These are phyloP conservation scores for Semaprochilodus insignis DNA, from an alignment of 2,797 vertebrate species.

Conservation along the genomic window DNA sequence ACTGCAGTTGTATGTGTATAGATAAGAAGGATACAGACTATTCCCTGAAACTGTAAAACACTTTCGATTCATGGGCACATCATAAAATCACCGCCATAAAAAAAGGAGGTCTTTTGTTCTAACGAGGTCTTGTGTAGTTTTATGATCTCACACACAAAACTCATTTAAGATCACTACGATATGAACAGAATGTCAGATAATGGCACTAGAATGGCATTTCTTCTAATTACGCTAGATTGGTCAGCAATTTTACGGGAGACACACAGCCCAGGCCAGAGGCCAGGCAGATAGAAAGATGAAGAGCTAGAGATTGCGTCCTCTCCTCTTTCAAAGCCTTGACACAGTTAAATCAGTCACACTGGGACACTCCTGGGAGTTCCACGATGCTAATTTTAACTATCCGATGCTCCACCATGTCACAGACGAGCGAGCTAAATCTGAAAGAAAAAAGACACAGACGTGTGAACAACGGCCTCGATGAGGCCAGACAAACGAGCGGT, in stretches of 20 bases:
- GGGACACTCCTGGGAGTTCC: slow-evolving; percentile 34
- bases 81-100: not conserved
- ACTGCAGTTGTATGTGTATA: not conserved
- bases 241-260: not conserved
- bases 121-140: not conserved
- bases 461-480: not conserved
- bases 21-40: not conserved
- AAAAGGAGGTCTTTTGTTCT: not conserved
- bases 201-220: not conserved
- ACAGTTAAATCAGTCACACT: slow-evolving; percentile 49
- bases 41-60: not conserved
- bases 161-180: not conserved
- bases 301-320: slow-evolving; percentile 29
- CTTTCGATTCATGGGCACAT: not conserved
- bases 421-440: slow-evolving; percentile 14
- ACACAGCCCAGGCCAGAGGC: not conserved
- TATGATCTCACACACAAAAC: not conserved
- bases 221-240: not conserved
- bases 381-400: slow-evolving; percentile 37
- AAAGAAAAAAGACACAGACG: not conserved
- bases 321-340: slow-evolving; percentile 37
- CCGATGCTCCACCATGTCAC: slow-evolving; percentile 28
- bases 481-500: not conserved
- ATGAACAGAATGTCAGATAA: not conserved
- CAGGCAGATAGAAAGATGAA: not conserved